phyloP scores from a whole-genome alignment of 2,888 invertebrate species.

The Lydus trimaculatus region DNA sequence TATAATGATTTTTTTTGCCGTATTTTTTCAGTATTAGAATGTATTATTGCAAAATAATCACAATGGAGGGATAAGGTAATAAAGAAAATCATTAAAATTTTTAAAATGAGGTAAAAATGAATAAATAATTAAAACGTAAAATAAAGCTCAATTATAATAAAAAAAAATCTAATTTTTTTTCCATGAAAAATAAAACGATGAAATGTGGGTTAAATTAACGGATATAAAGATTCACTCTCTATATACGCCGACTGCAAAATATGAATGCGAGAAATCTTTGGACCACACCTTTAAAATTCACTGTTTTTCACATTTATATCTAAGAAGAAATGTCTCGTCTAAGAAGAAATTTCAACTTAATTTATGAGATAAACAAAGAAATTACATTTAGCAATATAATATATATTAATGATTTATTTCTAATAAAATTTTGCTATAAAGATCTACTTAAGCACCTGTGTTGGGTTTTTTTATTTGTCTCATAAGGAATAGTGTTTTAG shows the following conservation, averaged over 20 bases:
- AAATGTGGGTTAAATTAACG: slow-evolving; percentile 22
- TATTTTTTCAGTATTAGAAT: neutral
- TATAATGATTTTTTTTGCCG: neutral
- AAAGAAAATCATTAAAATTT: neutral
- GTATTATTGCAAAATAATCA: neutral
- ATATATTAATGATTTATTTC: neutral
- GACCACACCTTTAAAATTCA: slow-evolving; percentile 12
- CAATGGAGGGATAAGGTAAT: neutral
- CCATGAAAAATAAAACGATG: neutral
- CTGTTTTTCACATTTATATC: slow-evolving; percentile 4
- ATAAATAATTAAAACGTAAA: neutral
- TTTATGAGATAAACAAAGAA: neutral
- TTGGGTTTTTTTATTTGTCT: neutral
- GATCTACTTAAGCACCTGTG: neutral
- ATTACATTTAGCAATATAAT: neutral
- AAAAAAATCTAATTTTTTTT: neutral
- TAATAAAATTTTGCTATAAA: neutral
- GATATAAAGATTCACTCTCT: slow-evolving; percentile 28
- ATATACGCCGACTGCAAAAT: slow-evolving; percentile 16
- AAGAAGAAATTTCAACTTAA: neutral
- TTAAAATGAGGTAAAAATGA: neutral
- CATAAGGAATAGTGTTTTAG: neutral
- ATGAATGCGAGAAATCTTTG: slow-evolving; percentile 10
- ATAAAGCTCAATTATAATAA: neutral
- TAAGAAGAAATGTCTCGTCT: neutral